Evolutionary conservation across 1,140 invertebrate species (phyloP).

Genomic region (Pseudomyrmex gracilis): DNA sequence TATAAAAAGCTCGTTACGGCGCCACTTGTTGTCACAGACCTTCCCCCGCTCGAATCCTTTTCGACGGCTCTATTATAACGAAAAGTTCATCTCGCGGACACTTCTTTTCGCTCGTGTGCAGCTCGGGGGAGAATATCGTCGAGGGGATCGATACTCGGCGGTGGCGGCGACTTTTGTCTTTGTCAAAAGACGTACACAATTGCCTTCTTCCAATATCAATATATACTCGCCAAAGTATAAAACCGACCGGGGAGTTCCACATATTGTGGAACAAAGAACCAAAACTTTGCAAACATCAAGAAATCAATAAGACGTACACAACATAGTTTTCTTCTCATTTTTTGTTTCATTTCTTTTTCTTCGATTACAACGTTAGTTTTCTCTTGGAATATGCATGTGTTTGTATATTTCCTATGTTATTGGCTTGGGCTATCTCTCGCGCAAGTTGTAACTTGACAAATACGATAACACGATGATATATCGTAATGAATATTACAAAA

Average conservation of each 20-base stretch:
- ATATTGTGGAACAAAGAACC: conserved; percentile 19
- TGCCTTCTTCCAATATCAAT: conserved; percentile 4
- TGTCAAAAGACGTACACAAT: conserved; percentile 25
- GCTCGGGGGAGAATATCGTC: conserved; percentile 51
- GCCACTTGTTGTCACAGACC: conserved; percentile 65
- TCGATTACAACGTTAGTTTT: neutral
- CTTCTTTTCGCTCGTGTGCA: conserved; percentile 13
- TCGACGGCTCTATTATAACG: conserved; percentile 61
- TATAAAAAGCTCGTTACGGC: conserved; percentile 73
- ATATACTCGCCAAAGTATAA: neutral
- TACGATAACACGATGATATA: neutral
- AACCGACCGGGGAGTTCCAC: neutral
- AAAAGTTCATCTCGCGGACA: conserved; percentile 33
- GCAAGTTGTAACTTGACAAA: neutral
- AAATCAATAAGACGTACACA: conserved; percentile 13
- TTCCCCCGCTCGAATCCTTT: conserved; percentile 33
- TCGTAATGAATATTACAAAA: neutral
- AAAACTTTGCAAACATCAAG: conserved; percentile 9
- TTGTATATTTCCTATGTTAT: neutral
- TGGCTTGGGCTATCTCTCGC: conserved; percentile 4
- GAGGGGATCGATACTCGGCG: conserved; percentile 1
- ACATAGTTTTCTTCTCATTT: neutral
- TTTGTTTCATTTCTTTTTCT: conserved; percentile 1
- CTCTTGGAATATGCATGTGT: neutral
- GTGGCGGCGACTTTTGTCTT: conserved; percentile 26